A percentile compares a stretch with the other conserved stretches of the same genome.
Conservation (phyloP, 2,888 invertebrate species). For the Cephus pygmeus region DNA sequence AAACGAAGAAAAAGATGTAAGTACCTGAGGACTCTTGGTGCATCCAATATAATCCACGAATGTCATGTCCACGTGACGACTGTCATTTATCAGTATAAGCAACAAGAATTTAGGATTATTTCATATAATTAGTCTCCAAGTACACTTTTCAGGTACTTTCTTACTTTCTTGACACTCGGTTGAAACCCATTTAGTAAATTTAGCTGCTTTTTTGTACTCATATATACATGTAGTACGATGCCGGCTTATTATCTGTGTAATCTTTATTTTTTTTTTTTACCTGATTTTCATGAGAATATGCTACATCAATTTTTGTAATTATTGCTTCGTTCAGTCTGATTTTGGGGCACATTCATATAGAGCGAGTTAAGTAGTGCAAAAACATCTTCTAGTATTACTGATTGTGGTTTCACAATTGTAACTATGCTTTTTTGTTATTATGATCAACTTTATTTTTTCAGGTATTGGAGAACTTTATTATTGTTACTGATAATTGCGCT, state of each 20-base stretch:
- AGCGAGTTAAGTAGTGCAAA: neutral
- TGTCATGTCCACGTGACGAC: neutral
- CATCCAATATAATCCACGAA: neutral
- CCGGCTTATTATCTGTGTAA: neutral
- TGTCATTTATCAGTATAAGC: neutral
- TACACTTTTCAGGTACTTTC: neutral
- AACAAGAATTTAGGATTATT: neutral
- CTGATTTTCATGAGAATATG: neutral
- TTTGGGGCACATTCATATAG: neutral
- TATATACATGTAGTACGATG: neutral
- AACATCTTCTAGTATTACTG: neutral
- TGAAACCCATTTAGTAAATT: neutral
- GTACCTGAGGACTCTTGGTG: neutral
- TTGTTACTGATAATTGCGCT: conserved; percentile 31
- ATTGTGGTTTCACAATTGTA: neutral
- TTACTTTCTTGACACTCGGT: neutral
- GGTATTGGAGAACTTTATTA: conserved; percentile 8
- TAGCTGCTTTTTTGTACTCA: neutral
- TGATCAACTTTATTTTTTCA: neutral
- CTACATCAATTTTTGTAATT: neutral
- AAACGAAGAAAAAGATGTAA: neutral
- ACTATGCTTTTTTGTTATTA: neutral
- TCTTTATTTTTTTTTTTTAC: neutral
- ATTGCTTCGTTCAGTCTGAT: no score
- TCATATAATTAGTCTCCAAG: neutral